Evolutionary conservation across 2,113 vertebrate species (phyloP), one percentile per base, ranked within the genome.

Genomic region (Erpornis zantholeuca): DNA sequence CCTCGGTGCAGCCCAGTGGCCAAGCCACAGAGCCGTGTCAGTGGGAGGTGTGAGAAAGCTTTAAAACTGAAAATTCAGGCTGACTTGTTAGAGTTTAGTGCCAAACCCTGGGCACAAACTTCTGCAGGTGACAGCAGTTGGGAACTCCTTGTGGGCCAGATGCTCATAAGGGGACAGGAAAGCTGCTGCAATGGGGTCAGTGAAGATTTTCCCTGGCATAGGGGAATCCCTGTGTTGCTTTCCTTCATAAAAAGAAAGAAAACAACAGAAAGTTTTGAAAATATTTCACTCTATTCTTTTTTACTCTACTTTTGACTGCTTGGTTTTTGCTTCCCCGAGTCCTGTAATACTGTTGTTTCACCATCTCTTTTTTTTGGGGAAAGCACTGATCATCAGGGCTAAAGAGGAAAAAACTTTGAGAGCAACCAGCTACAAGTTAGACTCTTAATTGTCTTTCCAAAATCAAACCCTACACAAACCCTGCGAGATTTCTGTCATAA

Each of bases 11-110:
- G 36, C 13, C n/a, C 78, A 15, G 21, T 0, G 2, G 21, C 50
- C n/a, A 7, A 89, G 44, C 0, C 4, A n/a, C 27, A 73, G 45
- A 24, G 4, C 8, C 45, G 5, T 4, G 0, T 10, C 14, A 20
- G 11, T 47, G 63, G 9, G 60, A 88, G 6, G 2, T 29, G 17
- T n/a, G 53, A 50, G 79, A 25, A 76, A 42, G 25, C 42, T 78
- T 49, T 40, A 17, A 36, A 44, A 27, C 12, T 21, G n/a, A 44
- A 71, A 75, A 40, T 56, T 49, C 38, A 76, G 38, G 24, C 27
- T 79, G 57, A 24, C 42, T 52, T 1, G 1, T 33, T 24, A 69
- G 52, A 33, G 5, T 9, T 57, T 33, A 18, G 33, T 45, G 38
- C 22, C 24, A 44, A 72, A n/a, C 12, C 15, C 24, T 2, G 1